Conservation (phyloP, 1,140 invertebrate genomes). For the Drosophila melanica region DNA sequence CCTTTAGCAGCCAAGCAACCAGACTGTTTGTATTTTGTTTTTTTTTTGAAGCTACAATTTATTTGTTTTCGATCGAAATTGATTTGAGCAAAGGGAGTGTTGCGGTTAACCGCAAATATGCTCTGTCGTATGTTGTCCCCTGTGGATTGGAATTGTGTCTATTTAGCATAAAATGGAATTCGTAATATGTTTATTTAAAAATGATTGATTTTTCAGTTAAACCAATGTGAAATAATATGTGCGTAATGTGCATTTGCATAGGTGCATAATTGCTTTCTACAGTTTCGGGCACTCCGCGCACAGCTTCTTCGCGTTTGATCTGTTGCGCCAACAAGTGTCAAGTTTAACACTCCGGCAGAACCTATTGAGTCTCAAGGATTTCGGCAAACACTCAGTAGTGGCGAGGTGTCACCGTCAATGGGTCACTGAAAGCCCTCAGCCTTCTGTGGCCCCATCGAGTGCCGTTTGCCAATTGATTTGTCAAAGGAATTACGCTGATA, state of each 20-base stretch:
- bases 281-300: constrained; percentile 21
- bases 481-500: constrained; percentile 75
- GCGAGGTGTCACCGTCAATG: constrained; percentile 52
- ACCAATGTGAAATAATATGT: neutral
- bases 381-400: constrained; percentile 42
- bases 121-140: neutral
- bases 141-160: constrained; percentile 14
- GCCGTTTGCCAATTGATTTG: constrained; percentile 67
- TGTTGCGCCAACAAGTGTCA: constrained; percentile 59
- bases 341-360: constrained; percentile 27
- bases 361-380: constrained; percentile 26
- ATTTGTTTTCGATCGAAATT: neutral
- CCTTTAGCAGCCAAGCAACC: neutral
- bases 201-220: constrained; percentile 9
- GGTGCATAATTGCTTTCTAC: constrained; percentile 7
- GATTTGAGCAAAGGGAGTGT: constrained; percentile 2
- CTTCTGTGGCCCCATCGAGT: constrained; percentile 54
- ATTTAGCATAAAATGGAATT: constrained; percentile 26
- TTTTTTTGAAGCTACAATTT: neutral
- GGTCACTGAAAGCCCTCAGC: constrained; percentile 46
- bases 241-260: neutral
- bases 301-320: constrained; percentile 65
- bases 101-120: neutral
- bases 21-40: neutral
- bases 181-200: constrained; percentile 22